Evolutionary conservation across 2,888 invertebrate species (phyloP).

Genomic region (Erannis defoliaria): DNA sequence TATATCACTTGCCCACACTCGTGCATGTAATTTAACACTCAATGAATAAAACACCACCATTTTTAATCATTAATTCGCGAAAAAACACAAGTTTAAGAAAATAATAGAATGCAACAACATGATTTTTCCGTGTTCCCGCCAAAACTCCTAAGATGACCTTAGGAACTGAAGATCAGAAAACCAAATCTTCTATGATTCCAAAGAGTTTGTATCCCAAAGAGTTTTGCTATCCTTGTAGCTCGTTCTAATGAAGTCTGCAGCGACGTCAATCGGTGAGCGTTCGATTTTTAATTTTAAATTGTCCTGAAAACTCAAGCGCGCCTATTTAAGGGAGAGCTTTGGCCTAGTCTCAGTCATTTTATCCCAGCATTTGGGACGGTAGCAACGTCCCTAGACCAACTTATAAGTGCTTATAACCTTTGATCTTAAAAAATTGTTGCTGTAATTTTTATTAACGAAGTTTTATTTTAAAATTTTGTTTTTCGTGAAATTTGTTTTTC

Average conservation of each 20-base stretch:
- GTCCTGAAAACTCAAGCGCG: slow-evolving; percentile 44
- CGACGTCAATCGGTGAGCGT: slow-evolving; percentile 36
- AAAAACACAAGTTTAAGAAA: too few species aligned
- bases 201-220: too few species aligned
- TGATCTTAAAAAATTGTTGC: slow-evolving; percentile 6
- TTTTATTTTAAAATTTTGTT: slow-evolving; percentile 20
- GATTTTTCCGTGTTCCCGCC: too few species aligned
- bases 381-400: slow-evolving; percentile 50
- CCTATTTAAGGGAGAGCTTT: slow-evolving; percentile 66
- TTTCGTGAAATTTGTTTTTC: slow-evolving; percentile 24
- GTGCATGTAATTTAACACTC: too few species aligned
- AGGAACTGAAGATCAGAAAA: too few species aligned
- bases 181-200: too few species aligned
- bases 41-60: too few species aligned
- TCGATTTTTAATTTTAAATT: slow-evolving; percentile 46
- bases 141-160: too few species aligned
- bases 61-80: too few species aligned
- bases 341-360: slow-evolving; percentile 64
- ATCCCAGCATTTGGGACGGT: slow-evolving; percentile 54
- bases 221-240: too few species aligned
- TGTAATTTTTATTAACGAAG: slow-evolving; percentile 32
- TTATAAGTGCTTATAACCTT: slow-evolving; percentile 42
- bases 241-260: slow-evolving; percentile 7
- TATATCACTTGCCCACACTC: too few species aligned
- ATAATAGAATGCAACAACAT: too few species aligned